Base-by-base conservation (phyloP, 2,797 vertebrate genomes). In the Psittacula echo region DNA sequence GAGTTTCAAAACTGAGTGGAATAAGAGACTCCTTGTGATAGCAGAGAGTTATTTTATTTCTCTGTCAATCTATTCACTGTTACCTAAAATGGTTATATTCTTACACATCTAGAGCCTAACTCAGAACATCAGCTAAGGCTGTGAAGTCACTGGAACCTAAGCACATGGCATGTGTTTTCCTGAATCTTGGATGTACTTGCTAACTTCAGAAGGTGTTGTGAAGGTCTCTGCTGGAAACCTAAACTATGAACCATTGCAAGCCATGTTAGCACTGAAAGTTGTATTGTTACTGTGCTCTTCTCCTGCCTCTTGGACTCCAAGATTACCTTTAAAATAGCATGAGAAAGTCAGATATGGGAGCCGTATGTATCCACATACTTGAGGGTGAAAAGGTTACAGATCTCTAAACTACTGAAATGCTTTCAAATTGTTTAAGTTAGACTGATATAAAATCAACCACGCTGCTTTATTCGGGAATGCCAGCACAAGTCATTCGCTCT, bases 31-130 rank as follows among this genome's bases (percentile, higher is more conserved):
- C 15, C 5, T 48, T 53, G 54, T 89, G 45, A 61, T 72, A 89
- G n/a, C 5, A 77, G 68, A 19, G 48, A 41, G 72, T 74, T 68
- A 41, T 50, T 89, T 80, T 87, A 22, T 79, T 94, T 94, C 83
- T 90, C 75, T 77, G 77, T 68, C 70, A 73, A 67, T 91, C 41
- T 41, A 0, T 92, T 71, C 75, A 30, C 18, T 80, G 1, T 82
- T 95, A n/a, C 82, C 92, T 95, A 86, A 95, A 94, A 91, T 67
- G 70, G 77, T 85, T 86, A 60, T 93, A 21, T 90, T 87, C 65
- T 73, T 79, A 20, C 18, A 45, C 65, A 26, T 78, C 50, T 47
- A 58, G 34, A 94, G 51, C 47, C n/a, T 68, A 71, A 47, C 85
- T 92, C 53, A 58, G 68, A 80, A 22, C 45, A 71, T 76, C 66